Conservation (phyloP, 2,113 vertebrate species). For the Laticauda laticaudata region DNA sequence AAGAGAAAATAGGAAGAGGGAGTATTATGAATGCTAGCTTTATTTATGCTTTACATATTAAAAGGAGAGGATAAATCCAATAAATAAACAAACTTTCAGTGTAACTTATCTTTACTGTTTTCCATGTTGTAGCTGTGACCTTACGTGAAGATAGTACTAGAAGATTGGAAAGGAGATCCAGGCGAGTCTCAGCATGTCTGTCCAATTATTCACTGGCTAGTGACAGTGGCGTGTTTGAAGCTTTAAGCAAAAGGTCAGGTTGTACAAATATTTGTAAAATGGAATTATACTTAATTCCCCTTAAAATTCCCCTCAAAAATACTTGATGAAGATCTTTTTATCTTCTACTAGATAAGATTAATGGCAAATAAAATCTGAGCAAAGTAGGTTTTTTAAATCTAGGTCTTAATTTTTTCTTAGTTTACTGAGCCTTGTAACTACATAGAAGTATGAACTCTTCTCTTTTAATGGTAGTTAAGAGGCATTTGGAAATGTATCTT, state of each 20-base stretch:
- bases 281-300: slow-evolving; percentile 58
- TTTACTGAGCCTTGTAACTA: not conserved
- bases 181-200: slow-evolving; percentile 86
- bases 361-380: not conserved
- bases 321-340: slow-evolving; percentile 19
- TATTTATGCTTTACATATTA: not conserved
- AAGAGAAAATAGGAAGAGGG: not conserved
- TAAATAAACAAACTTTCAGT: not conserved
- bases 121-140: slow-evolving; percentile 77
- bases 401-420: not conserved
- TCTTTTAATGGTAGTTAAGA: not conserved
- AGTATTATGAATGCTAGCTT: not conserved
- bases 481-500: not conserved
- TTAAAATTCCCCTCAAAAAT: not conserved
- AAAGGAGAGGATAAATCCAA: not conserved
- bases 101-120: slow-evolving; percentile 42
- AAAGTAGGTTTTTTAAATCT: not conserved
- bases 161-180: slow-evolving; percentile 82
- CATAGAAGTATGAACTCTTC: not conserved
- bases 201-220: slow-evolving; percentile 94
- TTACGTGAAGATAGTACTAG: slow-evolving; percentile 84
- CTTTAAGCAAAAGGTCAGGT: slow-evolving; percentile 89
- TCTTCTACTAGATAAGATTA: not conserved
- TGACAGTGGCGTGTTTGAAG: slow-evolving; percentile 96
- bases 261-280: slow-evolving; percentile 50